phyloP scores from a whole-genome alignment of 1,140 invertebrate species.

The Zaprionus ghesquierei region DNA sequence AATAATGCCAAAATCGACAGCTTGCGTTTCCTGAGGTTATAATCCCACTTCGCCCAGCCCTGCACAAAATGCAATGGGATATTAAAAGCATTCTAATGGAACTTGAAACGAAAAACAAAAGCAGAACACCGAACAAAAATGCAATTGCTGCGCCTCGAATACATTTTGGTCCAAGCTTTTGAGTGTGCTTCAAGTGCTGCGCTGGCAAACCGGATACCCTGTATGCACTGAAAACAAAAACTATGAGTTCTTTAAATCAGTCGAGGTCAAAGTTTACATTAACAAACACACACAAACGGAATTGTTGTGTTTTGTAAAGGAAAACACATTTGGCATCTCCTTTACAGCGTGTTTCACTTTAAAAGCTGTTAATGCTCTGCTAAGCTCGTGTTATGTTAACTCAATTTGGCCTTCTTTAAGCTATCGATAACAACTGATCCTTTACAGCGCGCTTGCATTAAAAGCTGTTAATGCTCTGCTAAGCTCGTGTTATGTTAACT shows the following conservation, averaged over 20 bases:
- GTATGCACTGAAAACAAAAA: not conserved
- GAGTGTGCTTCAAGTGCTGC: constrained; percentile 2
- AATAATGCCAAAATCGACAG: not conserved
- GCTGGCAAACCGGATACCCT: constrained; percentile 1
- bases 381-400: not conserved
- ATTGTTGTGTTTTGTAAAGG: no score
- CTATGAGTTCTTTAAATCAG: no score
- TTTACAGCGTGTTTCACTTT: not conserved
- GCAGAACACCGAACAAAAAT: not conserved
- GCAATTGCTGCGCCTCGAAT: not conserved
- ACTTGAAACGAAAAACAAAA: constrained; percentile 4
- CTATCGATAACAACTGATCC: no score
- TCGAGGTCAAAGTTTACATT: no score
- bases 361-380: not conserved
- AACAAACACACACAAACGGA: no score
- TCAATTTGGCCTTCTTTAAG: no score
- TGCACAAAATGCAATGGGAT: not conserved
- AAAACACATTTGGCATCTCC: no score
- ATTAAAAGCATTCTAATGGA: constrained; percentile 1
- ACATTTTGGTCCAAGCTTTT: constrained; percentile 7
- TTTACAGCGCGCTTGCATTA: not conserved
- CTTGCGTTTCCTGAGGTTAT: not conserved
- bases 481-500: not conserved
- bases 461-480: not conserved
- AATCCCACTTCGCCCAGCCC: not conserved